Evolutionary conservation across 1,140 invertebrate species (phyloP).

Genomic region (Macrosteles quadrilineatus): DNA sequence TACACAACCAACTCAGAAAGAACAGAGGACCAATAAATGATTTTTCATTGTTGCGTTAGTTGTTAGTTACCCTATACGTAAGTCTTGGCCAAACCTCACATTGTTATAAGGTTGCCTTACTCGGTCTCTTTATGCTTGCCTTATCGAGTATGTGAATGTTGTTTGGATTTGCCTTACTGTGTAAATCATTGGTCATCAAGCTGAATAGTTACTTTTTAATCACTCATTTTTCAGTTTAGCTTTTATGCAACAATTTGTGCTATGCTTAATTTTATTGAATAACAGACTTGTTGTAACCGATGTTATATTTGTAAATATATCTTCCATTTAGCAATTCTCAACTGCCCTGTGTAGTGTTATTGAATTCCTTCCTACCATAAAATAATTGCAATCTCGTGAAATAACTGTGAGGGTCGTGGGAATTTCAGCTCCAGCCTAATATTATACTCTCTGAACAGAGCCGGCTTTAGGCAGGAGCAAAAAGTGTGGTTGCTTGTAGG

Average conservation of each 20-base stretch:
- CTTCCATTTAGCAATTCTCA: not conserved
- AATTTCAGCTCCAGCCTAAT: too few relatives aligned
- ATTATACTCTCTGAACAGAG: too few relatives aligned
- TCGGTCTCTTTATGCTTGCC: constrained; percentile 2
- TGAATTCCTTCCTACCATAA: too few relatives aligned
- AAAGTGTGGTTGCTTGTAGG: too few relatives aligned
- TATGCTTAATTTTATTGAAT: not conserved
- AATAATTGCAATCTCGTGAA: too few relatives aligned
- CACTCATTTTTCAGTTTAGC: not conserved
- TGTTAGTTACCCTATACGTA: not conserved
- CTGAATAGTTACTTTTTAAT: not conserved
- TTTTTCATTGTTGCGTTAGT: not conserved
- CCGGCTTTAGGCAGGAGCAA: too few relatives aligned
- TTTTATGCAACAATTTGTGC: not conserved
- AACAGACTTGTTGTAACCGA: not conserved
- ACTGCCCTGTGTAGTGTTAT: too few relatives aligned
- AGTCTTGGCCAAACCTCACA: constrained; percentile 1
- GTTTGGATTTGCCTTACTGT: constrained; percentile 1
- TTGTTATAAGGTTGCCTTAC: constrained; percentile 15
- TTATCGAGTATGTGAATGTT: constrained; percentile 7
- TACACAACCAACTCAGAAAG: too few relatives aligned
- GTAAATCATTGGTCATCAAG: not conserved
- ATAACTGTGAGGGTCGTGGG: too few relatives aligned
- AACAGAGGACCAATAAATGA: constrained; percentile 11
- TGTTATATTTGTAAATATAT: constrained; percentile 17